Evolutionary conservation across 2,888 invertebrate species (phyloP), one percentile per base, ranked within the genome.

Genomic region (Lasius platythorax): DNA sequence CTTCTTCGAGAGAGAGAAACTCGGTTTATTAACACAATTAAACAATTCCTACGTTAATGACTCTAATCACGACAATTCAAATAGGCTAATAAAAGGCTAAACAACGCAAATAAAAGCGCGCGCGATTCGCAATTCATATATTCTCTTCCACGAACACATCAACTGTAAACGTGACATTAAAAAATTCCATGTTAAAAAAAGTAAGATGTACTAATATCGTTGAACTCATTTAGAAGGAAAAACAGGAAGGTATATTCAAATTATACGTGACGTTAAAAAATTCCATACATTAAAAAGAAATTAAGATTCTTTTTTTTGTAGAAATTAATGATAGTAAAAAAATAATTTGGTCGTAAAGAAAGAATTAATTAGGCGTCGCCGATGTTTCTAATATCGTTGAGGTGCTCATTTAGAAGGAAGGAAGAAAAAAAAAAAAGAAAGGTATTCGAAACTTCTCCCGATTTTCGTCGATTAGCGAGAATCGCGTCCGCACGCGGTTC

Each of bases 391-490:
- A 58, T 11, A 11, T 28, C 11, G 23, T 23, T 23, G 23, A 56
- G n/a, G 23, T 58, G 15, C 12, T 58, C 23, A 11, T 11, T 61
- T 15, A 15, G 15, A 61, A 30, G 28, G 23, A 23, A 23, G 15
- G 23, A 23, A 23, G 23, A 61, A 58, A 23, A 23, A 23, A 61
- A 56, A 56, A 23, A 12, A 58, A 58, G 12, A 8, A 58, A 28
- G 12, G 28, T 15, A 15, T 61, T 15, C 28, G 11, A 15, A 46
- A 15, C 53, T 2, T 50, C 50, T 50, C 50, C 6, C 28, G 23
- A 61, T 15, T 61, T 28, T 78, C 37, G 53, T 68, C 76, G 50
- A 63, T 63, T 63, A 28, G 64, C 74, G 74, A 40, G 28, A 58
- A 43, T 5, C 40, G 30, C 23, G 18, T 72, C 37, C 18, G 28